A percentile compares a stretch with the other conserved stretches of the same genome.
These are phyloP conservation scores for Oscheius sp. DNA, from an alignment of 1,140 invertebrate species.

Conservation along the genomic window DNA sequence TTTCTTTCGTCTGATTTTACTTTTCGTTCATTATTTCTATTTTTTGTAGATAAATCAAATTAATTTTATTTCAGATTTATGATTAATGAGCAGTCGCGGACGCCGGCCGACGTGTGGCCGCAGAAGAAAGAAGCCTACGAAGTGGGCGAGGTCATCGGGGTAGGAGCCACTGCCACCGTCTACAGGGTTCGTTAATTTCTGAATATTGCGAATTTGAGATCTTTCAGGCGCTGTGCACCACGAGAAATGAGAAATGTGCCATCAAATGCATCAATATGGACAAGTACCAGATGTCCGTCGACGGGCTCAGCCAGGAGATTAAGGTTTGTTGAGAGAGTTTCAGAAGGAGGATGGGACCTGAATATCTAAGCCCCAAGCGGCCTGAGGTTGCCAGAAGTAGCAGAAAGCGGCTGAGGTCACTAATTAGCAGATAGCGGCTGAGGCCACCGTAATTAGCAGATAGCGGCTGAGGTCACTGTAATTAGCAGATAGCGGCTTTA, in stretches of 20 bases:
- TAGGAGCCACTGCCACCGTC: constrained; percentile 61
- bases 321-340: not conserved
- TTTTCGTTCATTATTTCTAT: too few species aligned
- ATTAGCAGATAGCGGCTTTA: not conserved
- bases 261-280: constrained; percentile 98
- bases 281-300: constrained; percentile 99
- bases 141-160: constrained; percentile 55
- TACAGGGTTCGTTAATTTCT: constrained; percentile 39
- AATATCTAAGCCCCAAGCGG: not conserved
- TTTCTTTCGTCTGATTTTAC: too few species aligned
- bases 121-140: constrained; percentile 50
- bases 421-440: not conserved
- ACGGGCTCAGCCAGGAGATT: constrained; percentile 72
- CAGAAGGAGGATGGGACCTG: not conserved
- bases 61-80: too few species aligned
- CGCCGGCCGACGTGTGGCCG: constrained; percentile 46
- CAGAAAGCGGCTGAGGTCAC: too few species aligned
- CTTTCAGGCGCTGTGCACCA: constrained; percentile 78
- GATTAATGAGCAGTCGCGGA: too few species aligned
- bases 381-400: too few species aligned
- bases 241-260: constrained; percentile 89
- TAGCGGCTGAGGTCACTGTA: not conserved
- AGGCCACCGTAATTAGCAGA: not conserved
- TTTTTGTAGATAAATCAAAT: too few species aligned
- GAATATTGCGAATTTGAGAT: not conserved